A percentile compares a stretch with the other conserved stretches of the same genome.
Conservation (phyloP, 2,888 invertebrate species). For the Perizoma affinitatum region DNA sequence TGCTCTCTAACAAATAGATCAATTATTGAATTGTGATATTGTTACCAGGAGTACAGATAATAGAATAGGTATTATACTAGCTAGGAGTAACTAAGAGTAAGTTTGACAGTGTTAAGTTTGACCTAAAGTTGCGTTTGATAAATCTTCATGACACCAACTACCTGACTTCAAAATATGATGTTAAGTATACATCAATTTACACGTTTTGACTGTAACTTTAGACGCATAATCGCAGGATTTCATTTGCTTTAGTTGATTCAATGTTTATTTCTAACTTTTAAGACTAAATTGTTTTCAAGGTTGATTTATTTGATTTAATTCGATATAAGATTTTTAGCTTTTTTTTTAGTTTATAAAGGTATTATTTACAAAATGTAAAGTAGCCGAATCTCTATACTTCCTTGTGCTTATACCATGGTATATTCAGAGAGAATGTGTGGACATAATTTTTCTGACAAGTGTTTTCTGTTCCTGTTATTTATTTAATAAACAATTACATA, state of each 20-base stretch:
- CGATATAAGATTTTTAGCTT: constrained; percentile 16
- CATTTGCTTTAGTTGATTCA: constrained; percentile 31
- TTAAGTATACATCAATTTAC: constrained; percentile 16
- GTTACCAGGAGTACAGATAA: constrained; percentile 4
- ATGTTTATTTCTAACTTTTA: constrained; percentile 16
- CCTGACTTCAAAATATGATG: constrained; percentile 4
- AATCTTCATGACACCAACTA: constrained; percentile 5
- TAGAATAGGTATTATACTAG: too few relatives aligned
- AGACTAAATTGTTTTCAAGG: constrained; percentile 1
- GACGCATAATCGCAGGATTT: constrained; percentile 25
- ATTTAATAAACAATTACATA: constrained; percentile 15
- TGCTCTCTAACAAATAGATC: constrained; percentile 24
- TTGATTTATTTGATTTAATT: constrained; percentile 16
- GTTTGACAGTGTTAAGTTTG: constrained; percentile 14
- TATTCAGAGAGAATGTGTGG: constrained; percentile 76
- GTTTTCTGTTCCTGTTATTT: constrained; percentile 13
- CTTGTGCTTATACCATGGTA: constrained; percentile 75
- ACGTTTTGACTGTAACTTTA: constrained; percentile 24
- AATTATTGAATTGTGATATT: constrained; percentile 41
- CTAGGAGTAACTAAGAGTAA: constrained; percentile 2
- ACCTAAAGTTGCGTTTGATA: constrained; percentile 1
- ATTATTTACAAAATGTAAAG: constrained; percentile 69
- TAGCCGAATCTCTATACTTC: constrained; percentile 59
- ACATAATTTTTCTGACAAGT: constrained; percentile 24
- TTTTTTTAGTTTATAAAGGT: constrained; percentile 37